Base-by-base conservation (phyloP, 2,113 vertebrate genomes). In the Tenebrosternarchus preto region DNA sequence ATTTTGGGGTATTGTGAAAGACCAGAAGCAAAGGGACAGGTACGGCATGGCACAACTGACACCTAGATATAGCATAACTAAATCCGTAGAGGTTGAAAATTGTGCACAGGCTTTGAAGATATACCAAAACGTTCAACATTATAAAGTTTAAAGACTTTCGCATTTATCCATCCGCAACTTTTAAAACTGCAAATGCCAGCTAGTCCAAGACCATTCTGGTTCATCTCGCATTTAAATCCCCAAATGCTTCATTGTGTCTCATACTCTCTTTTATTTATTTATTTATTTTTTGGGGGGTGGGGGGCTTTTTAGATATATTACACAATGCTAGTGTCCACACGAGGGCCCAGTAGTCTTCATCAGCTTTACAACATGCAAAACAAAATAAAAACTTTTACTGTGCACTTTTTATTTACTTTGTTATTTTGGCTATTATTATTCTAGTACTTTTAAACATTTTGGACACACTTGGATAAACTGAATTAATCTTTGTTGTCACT, bases 271-370 rank as follows among this genome's bases (percentile, higher is more conserved):
- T n/a, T n/a, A n/a, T n/a, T n/a, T n/a, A n/a, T n/a, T n/a, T n/a
- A n/a, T n/a, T n/a, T n/a, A n/a, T n/a, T n/a, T n/a, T n/a, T n/a
- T n/a, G n/a, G n/a, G n/a, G n/a, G n/a, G n/a, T n/a, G n/a, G 25
- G 11, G 56, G 15, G 3, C 27, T 60, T 11, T 66, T 2, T 19
- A 46, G 6, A 75, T 63, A 17, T 17, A 39, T n/a, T 61, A 43
- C 33, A 75, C 57, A 46, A 29, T 50, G 5, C 25, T 77, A 77
- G 75, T 77, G 60, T 66, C 39, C n/a, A 24, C 15, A 29, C 15
- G 59, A 22, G 15, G 19, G 60, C n/a, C 60, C 20, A 5, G 33
- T 46, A 63, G 24, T 63, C 8, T 63, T 27, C 1, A 24, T 63
- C 16, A 27, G 57, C 11, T 63, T 63, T 63, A 15, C 43, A 15